Conservation (phyloP, 1,140 invertebrate species). For the Helicorthomorpha holstii region DNA sequence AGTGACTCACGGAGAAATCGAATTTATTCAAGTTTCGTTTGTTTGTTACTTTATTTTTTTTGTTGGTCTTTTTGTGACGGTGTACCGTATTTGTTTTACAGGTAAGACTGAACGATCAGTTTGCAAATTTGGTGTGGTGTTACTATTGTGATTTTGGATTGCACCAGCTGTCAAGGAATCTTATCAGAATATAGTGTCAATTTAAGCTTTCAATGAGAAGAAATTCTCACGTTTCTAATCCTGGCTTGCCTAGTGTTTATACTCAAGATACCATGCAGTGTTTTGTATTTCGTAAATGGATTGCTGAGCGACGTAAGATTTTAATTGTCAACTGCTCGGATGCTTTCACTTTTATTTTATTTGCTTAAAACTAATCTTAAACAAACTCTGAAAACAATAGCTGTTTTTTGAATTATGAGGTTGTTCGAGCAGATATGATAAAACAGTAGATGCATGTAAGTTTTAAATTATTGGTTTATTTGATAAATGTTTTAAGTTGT, state of each 20-base stretch:
- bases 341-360: too few species aligned
- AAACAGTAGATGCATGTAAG: too few species aligned
- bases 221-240: constrained; percentile 4
- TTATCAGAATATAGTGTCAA: constrained; percentile 17
- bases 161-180: constrained; percentile 40
- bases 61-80: background rate
- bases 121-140: constrained; percentile 47
- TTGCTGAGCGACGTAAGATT: too few species aligned
- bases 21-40: constrained; percentile 51
- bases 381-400: too few species aligned
- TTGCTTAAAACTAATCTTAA: too few species aligned
- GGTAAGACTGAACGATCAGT: constrained; percentile 50
- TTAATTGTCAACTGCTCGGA: too few species aligned
- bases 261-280: constrained; percentile 20
- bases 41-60: background rate
- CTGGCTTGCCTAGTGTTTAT: constrained; percentile 16
- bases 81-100: constrained; percentile 15
- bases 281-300: constrained; percentile 19
- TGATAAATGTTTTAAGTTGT: too few species aligned
- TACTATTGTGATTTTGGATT: constrained; percentile 47
- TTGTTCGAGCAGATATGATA: too few species aligned
- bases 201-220: constrained; percentile 11
- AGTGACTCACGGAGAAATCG: constrained; percentile 56
- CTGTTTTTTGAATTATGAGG: too few species aligned
- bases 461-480: too few species aligned